Percentiles rank a stretch among this genome's conserved stretches.
These are phyloP conservation scores for Calliphora vomitoria DNA, from an alignment of 2,888 invertebrate genomes.

Conservation along the genomic window DNA sequence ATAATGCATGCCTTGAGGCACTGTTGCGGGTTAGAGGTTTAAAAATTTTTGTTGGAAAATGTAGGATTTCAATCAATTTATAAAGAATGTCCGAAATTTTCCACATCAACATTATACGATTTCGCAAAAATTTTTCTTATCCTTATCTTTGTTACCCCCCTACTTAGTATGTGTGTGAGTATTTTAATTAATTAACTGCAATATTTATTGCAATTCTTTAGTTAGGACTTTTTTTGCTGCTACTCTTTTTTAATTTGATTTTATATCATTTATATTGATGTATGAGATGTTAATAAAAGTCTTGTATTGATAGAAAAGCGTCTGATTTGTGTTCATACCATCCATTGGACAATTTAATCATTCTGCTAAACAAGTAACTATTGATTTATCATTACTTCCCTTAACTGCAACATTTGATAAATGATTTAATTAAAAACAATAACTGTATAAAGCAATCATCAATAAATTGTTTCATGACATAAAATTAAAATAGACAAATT, in stretches of 20 bases:
- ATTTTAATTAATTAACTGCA: conserved; percentile 74
- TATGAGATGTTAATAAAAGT: conserved; percentile 61
- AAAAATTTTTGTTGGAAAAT: no score
- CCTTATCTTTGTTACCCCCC: no score
- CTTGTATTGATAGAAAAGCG: conserved; percentile 28
- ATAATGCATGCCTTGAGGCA: no score
- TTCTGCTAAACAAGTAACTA: conserved; percentile 46
- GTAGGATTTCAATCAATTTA: no score
- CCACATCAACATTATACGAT: no score
- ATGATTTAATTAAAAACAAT: conserved; percentile 73
- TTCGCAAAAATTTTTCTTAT: no score
- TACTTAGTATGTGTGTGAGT: conserved; percentile 6
- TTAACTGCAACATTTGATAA: conserved; percentile 29
- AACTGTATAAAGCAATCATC: conserved; percentile 45
- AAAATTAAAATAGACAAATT: neutral
- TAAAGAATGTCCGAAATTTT: no score
- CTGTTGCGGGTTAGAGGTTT: no score
- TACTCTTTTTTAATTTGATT: neutral
- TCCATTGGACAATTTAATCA: conserved; percentile 43
- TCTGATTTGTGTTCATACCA: neutral
- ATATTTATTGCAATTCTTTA: conserved; percentile 72
- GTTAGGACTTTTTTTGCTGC: neutral
- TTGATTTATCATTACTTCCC: conserved; percentile 60
- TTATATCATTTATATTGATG: conserved; percentile 24
- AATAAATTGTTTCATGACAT: conserved; percentile 56